These are phyloP conservation scores for Bombus difficillimus DNA, from an alignment of 1,140 invertebrate species.

Conservation along the genomic window DNA sequence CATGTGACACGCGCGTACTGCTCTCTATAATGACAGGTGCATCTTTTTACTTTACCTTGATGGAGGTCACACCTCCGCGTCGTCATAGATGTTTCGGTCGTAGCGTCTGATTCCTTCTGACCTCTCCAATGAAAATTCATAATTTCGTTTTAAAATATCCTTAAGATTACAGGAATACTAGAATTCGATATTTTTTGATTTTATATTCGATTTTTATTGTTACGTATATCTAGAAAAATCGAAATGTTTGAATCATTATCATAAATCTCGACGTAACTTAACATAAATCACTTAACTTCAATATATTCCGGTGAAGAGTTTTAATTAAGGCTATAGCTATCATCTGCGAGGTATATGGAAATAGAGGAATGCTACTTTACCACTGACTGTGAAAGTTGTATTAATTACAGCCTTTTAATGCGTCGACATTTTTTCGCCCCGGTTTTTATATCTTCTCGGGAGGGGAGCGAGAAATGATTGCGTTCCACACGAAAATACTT, in stretches of 20 bases:
- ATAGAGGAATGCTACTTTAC: conserved; percentile 46
- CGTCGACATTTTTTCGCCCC: conserved; percentile 57
- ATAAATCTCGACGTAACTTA: background rate
- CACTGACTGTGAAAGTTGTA: conserved; percentile 56
- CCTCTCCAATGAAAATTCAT: background rate
- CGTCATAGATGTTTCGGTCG: background rate
- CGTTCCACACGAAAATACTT: conserved; percentile 28
- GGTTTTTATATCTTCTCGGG: conserved; percentile 44
- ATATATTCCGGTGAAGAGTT: background rate
- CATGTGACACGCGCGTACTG: conserved; percentile 36
- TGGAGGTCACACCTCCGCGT: background rate
- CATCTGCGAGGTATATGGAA: conserved; percentile 35
- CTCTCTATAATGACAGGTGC: conserved; percentile 5
- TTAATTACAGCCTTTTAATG: conserved; percentile 61
- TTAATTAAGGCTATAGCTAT: conserved; percentile 28
- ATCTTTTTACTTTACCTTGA: conserved; percentile 5
- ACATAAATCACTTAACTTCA: background rate
- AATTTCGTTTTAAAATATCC: background rate
- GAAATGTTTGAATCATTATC: background rate
- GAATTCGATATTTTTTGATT: background rate
- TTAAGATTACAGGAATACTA: background rate
- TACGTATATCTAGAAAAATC: background rate
- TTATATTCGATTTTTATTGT: background rate
- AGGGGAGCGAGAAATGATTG: conserved; percentile 26
- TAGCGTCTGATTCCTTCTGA: background rate